Evolutionary conservation across 53 echinoderm and acorn worm species (phyloP).

Genomic region (Antedon mediterranea): DNA sequence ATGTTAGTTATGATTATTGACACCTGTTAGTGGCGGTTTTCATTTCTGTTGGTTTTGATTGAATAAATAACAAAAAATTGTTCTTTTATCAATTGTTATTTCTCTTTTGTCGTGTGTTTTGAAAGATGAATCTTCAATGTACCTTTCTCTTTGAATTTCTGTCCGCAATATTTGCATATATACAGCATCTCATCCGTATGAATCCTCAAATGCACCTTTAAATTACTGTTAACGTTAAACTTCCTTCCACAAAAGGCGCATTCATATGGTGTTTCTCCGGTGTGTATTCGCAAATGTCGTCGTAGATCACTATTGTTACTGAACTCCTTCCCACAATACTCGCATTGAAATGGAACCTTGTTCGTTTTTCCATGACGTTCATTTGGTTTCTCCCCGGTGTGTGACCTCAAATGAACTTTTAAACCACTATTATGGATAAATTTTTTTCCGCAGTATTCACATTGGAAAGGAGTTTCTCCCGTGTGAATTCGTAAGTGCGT

Average conservation of each 20-base stretch:
- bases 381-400: constrained; percentile 12
- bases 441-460: not conserved
- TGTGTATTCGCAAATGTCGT: constrained; percentile 10
- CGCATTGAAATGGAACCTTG: constrained; percentile 7
- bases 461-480: not conserved
- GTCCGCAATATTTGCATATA: not conserved
- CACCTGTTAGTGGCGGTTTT: too few relatives aligned
- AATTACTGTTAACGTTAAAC: constrained; percentile 11
- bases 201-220: constrained; percentile 12
- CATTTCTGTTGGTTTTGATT: too few relatives aligned
- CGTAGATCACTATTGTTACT: constrained; percentile 4
- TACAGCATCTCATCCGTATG: not conserved
- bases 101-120: not conserved
- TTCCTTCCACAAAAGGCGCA: constrained; percentile 8
- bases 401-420: constrained; percentile 8
- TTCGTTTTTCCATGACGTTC: constrained; percentile 3
- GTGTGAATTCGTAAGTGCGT: not conserved
- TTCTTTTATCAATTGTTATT: too few relatives aligned
- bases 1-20: too few relatives aligned
- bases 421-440: not conserved
- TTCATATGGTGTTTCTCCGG: constrained; percentile 11
- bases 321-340: constrained; percentile 16
- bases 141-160: not conserved
- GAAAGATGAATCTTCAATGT: too few relatives aligned
- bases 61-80: too few relatives aligned